A percentile compares a stretch with the other conserved stretches of the same genome.
Conservation (phyloP, 1,140 invertebrate species). For the Globodera rostochiensis region DNA sequence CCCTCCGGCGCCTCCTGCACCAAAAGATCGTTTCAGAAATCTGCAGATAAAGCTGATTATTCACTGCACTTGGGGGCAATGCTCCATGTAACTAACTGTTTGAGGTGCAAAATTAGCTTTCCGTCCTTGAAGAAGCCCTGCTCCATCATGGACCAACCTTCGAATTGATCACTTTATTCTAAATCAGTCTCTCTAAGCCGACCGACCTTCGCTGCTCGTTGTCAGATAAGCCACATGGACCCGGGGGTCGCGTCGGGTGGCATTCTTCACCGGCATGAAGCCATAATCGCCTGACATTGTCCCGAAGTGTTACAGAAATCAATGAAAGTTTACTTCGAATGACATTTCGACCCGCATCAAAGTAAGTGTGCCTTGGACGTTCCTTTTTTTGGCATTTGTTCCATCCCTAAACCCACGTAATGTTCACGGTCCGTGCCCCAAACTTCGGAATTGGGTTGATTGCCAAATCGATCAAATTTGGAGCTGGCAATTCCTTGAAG, state of each 20-base stretch:
- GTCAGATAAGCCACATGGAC: conserved; percentile 64
- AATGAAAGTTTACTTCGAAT: conserved; percentile 32
- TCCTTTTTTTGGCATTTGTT: neutral
- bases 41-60: neutral
- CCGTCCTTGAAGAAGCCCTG: conserved; percentile 61
- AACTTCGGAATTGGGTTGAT: conserved; percentile 65
- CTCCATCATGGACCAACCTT: conserved; percentile 66
- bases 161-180: conserved; percentile 26
- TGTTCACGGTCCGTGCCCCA: conserved; percentile 63
- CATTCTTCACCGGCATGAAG: conserved; percentile 65
- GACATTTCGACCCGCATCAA: conserved; percentile 54
- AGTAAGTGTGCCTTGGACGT: conserved; percentile 59
- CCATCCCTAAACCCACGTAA: conserved; percentile 50
- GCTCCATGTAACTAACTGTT: conserved; percentile 38
- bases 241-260: conserved; percentile 62
- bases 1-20: conserved; percentile 55
- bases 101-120: conserved; percentile 64
- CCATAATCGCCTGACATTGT: conserved; percentile 54
- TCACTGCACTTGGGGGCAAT: neutral
- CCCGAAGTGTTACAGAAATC: neutral
- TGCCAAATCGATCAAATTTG: conserved; percentile 64
- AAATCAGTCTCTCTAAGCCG: neutral
- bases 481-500: conserved; percentile 54
- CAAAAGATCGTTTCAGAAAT: conserved; percentile 61
- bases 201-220: conserved; percentile 61